These are phyloP conservation scores for Argopecten irradians DNA, from an alignment of 1,140 invertebrate species.

Conservation along the genomic window DNA sequence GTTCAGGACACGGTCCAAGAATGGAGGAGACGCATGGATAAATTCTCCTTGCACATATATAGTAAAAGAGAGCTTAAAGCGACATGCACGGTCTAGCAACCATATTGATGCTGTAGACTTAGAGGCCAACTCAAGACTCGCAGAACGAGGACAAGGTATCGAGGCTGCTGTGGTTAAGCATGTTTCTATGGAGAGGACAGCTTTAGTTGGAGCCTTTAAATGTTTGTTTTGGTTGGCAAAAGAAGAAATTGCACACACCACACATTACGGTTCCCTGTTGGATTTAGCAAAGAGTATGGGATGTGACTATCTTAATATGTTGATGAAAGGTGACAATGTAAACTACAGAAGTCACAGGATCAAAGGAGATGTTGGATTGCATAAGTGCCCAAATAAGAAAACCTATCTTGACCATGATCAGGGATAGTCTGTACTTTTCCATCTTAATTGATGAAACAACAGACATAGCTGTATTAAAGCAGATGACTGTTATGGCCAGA, in stretches of 20 bases:
- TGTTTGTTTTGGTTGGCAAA: slow-evolving; percentile 32
- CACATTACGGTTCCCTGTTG: slow-evolving; percentile 12
- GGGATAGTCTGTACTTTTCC: slow-evolving; percentile 11
- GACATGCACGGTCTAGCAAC: slow-evolving; percentile 6
- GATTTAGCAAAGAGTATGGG: slow-evolving; percentile 24
- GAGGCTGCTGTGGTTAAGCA: not conserved
- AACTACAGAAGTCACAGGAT: slow-evolving; percentile 25
- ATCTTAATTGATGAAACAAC: slow-evolving; percentile 26
- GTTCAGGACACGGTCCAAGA: not conserved
- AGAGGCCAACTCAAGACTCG: not conserved
- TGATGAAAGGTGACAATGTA: not conserved
- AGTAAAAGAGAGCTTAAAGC: not conserved
- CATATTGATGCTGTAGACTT: slow-evolving; percentile 9
- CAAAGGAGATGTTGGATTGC: slow-evolving; percentile 14
- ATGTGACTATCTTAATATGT: slow-evolving; percentile 18
- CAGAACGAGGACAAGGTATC: slow-evolving; percentile 16
- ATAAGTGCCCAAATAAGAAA: not conserved
- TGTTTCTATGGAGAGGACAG: slow-evolving; percentile 9
- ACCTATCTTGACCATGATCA: not conserved
- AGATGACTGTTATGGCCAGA: no score
- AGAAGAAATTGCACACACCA: slow-evolving; percentile 23
- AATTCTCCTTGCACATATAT: not conserved
- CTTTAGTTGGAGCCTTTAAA: slow-evolving; percentile 12
- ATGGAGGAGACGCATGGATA: slow-evolving; percentile 18
- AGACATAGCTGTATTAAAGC: slow-evolving; percentile 29